Evolutionary conservation across 2,797 vertebrate species (phyloP).

Genomic region (Chanos chanos): DNA sequence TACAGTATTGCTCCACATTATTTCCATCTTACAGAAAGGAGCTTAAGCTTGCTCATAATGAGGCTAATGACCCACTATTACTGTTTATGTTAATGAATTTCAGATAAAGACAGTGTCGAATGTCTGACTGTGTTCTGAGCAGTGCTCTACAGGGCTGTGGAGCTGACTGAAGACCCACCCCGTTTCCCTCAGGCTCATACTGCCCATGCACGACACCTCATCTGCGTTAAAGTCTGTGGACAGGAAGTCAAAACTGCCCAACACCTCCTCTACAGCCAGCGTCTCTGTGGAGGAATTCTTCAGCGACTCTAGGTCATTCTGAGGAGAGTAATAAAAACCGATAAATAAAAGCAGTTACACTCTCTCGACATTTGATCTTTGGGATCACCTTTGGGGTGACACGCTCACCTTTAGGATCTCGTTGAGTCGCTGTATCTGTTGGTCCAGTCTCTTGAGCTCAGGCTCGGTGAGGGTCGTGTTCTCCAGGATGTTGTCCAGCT

Average conservation of each 20-base stretch:
- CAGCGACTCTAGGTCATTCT: slow-evolving; percentile 65
- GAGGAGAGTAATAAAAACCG: neutral
- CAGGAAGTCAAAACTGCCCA: slow-evolving; percentile 92
- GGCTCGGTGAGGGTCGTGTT: slow-evolving; percentile 31
- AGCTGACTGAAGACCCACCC: no score
- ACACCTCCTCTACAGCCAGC: slow-evolving; percentile 83
- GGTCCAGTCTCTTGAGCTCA: slow-evolving; percentile 69
- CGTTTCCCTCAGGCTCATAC: slow-evolving; percentile 69
- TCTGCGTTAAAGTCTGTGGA: slow-evolving; percentile 75
- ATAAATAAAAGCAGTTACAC: neutral
- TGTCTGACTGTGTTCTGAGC: no score
- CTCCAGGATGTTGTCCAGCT: slow-evolving; percentile 69
- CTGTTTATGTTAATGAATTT: no score
- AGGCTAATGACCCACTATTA: no score
- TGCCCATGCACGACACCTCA: slow-evolving; percentile 77
- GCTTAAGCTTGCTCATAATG: no score
- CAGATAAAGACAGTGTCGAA: no score
- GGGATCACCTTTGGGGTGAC: neutral
- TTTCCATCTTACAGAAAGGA: no score
- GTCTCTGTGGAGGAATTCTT: slow-evolving; percentile 77
- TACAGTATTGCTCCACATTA: no score
- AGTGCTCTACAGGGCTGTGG: no score
- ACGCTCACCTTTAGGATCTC: slow-evolving; percentile 79
- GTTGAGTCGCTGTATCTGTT: slow-evolving; percentile 70
- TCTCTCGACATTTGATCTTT: neutral